These are phyloP conservation scores for Petrocephalus schoutedeni DNA, from an alignment of 2,797 vertebrate genomes.

Conservation along the genomic window DNA sequence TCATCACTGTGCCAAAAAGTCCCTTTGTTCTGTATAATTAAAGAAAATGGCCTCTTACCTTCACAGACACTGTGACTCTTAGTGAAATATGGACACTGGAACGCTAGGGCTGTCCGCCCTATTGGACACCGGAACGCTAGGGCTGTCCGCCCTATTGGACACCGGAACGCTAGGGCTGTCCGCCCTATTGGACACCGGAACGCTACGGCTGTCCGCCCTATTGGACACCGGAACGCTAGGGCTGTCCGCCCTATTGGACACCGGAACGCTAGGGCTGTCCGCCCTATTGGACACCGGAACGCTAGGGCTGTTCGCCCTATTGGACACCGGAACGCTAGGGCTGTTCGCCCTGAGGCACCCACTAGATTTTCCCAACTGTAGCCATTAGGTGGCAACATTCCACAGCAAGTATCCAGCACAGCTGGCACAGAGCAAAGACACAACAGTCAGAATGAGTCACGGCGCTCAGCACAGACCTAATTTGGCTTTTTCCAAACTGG, in stretches of 20 bases:
- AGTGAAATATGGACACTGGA: neutral
- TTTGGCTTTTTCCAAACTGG: neutral
- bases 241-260: neutral
- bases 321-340: neutral
- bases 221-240: too few species aligned
- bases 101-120: too few species aligned
- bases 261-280: neutral
- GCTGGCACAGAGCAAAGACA: neutral
- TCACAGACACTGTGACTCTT: neutral
- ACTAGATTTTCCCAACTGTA: neutral
- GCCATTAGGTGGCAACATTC: conserved; percentile 40
- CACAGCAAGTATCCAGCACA: conserved; percentile 15
- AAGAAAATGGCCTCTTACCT: neutral
- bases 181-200: neutral
- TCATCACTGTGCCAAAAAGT: neutral
- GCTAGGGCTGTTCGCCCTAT: neutral
- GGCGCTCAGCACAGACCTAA: neutral
- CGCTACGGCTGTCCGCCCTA: neutral
- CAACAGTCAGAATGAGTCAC: conserved; percentile 8
- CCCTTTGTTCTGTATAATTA: neutral
- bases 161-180: neutral
- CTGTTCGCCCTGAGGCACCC: neutral
- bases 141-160: neutral
- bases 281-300: neutral
- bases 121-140: too few species aligned